phyloP scores from a whole-genome alignment of 1,140 invertebrate genomes.

The Cherax destructor region DNA sequence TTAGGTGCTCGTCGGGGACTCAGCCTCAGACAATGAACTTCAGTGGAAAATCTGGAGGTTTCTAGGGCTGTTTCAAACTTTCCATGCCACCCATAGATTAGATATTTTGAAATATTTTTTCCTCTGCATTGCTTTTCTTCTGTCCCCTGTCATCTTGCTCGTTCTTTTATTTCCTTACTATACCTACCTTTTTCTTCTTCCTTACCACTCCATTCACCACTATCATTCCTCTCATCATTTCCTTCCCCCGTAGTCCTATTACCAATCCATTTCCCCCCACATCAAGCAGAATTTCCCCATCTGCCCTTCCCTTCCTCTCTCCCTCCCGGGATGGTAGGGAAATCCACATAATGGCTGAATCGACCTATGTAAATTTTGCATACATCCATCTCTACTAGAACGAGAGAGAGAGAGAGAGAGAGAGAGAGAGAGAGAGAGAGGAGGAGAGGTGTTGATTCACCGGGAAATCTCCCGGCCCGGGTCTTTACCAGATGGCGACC shows the following conservation, averaged over 20 bases:
- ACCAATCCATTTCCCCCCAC: background rate
- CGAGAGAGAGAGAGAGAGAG: background rate
- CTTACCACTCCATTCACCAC: background rate
- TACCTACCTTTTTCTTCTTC: too few relatives aligned
- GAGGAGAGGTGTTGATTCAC: background rate
- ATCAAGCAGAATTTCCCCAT: slow-evolving; percentile 3
- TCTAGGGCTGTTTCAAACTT: too few relatives aligned
- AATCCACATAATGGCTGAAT: background rate
- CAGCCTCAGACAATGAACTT: too few relatives aligned
- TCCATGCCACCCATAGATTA: too few relatives aligned
- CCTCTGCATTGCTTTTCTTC: too few relatives aligned
- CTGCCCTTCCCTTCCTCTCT: background rate
- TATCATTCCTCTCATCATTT: background rate
- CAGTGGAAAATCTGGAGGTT: too few relatives aligned
- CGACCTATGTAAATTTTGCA: background rate
- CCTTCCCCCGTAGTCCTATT: background rate
- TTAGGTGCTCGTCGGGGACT: too few relatives aligned
- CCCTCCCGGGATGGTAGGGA: background rate
- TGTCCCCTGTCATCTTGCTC: too few relatives aligned
- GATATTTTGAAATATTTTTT: too few relatives aligned
- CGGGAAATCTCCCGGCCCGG: too few relatives aligned
- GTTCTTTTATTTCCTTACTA: too few relatives aligned
- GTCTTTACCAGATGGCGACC: too few relatives aligned
- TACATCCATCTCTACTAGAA: background rate
- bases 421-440: slow-evolving; percentile 8